A percentile compares a stretch with the other conserved stretches of the same genome.
Evolutionary conservation across 2,797 vertebrate genomes (phyloP).

Genomic region (Propithecus perrieri): DNA sequence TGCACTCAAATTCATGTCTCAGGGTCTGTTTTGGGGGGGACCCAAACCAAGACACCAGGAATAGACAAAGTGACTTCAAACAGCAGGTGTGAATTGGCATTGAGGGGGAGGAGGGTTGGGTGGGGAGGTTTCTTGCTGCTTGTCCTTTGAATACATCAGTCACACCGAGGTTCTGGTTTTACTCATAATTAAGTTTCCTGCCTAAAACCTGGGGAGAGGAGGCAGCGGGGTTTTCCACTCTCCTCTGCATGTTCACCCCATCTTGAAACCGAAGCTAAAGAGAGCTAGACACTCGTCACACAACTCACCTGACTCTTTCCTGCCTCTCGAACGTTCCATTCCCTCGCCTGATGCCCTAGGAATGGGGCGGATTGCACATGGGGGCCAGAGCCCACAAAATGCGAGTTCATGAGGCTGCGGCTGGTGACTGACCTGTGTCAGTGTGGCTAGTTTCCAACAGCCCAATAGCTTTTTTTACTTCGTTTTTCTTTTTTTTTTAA

Average conservation of each 20-base stretch:
- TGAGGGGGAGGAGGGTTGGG: background rate
- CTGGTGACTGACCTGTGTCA: background rate
- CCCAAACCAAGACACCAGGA: background rate
- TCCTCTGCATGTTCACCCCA: background rate
- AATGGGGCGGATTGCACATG: background rate
- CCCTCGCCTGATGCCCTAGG: background rate
- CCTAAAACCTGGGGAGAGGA: background rate
- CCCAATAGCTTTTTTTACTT: background rate
- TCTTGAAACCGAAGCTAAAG: slow-evolving; percentile 50
- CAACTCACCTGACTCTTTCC: slow-evolving; percentile 31
- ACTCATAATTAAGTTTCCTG: slow-evolving; percentile 42
- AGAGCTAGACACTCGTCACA: slow-evolving; percentile 31
- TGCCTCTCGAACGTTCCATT: slow-evolving; percentile 17
- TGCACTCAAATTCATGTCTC: background rate
- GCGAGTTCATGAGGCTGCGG: background rate
- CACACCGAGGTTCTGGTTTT: background rate
- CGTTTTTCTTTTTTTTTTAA: background rate
- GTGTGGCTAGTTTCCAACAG: background rate
- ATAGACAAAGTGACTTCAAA: background rate
- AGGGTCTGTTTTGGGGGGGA: background rate
- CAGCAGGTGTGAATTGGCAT: background rate
- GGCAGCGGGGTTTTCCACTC: background rate
- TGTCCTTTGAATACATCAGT: background rate
- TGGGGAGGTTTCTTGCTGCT: background rate
- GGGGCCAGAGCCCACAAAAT: background rate